These are phyloP conservation scores for Tyria jacobaeae DNA, from an alignment of 2,888 invertebrate genomes.

Conservation along the genomic window DNA sequence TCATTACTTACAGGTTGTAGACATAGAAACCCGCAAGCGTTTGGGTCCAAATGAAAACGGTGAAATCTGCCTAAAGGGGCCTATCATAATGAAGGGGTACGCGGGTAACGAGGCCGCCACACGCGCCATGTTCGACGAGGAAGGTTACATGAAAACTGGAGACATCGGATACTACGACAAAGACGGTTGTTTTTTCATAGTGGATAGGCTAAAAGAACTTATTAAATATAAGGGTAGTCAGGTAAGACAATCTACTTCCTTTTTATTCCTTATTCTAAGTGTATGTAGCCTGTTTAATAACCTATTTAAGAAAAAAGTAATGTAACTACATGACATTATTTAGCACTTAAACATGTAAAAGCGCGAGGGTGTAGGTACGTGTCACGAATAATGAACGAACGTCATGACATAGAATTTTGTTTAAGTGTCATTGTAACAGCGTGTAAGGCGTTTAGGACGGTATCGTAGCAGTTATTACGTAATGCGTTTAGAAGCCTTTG, in stretches of 20 bases:
- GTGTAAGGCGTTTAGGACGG: neutral
- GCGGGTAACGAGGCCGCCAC: constrained; percentile 60
- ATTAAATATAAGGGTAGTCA: constrained; percentile 81
- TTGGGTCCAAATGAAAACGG: constrained; percentile 63
- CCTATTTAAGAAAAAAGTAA: too few relatives aligned
- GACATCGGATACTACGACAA: constrained; percentile 74
- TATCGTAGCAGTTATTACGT: too few relatives aligned
- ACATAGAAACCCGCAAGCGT: constrained; percentile 58
- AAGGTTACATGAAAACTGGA: constrained; percentile 72
- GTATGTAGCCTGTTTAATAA: neutral
- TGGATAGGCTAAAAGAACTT: constrained; percentile 72
- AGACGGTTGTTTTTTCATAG: constrained; percentile 73
- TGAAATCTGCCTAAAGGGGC: constrained; percentile 69
- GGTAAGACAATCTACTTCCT: constrained; percentile 61
- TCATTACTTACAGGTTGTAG: constrained; percentile 68
- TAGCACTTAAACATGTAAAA: too few relatives aligned
- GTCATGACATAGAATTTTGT: neutral
- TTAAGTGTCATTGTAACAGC: neutral
- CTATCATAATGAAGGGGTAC: constrained; percentile 69
- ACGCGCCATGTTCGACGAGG: constrained; percentile 61
- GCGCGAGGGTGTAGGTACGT: neutral
- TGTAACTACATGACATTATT: too few relatives aligned
- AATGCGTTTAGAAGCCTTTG: too few relatives aligned
- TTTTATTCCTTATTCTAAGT: neutral
- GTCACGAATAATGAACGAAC: neutral